Conservation (phyloP, 2,797 vertebrate genomes). For the Numenius phaeopus region DNA sequence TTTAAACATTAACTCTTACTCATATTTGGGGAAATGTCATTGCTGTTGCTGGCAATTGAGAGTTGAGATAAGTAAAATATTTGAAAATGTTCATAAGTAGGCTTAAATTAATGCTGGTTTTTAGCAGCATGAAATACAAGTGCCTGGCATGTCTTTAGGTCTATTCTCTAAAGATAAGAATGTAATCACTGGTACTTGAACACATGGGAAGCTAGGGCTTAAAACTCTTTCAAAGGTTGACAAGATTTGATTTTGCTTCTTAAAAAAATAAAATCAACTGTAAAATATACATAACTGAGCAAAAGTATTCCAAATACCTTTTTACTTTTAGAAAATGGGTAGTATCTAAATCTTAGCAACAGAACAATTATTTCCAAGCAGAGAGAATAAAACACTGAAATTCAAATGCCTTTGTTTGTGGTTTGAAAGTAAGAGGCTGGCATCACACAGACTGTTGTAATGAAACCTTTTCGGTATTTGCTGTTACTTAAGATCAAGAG, state of each 20-base stretch:
- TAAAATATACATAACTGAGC: neutral
- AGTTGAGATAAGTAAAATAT: neutral
- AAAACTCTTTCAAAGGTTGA: neutral
- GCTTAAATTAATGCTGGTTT: neutral
- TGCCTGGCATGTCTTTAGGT: neutral
- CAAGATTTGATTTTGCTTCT: neutral
- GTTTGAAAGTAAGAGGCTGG: neutral
- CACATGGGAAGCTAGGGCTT: neutral
- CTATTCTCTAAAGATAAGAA: neutral
- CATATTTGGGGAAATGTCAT: neutral
- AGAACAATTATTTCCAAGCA: neutral
- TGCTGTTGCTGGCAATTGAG: neutral
- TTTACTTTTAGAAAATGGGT: neutral
- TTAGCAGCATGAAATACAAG: neutral
- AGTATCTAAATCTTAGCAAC: neutral
- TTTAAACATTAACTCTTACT: neutral
- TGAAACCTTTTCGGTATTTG: neutral
- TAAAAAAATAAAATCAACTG: neutral
- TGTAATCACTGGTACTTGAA: neutral
- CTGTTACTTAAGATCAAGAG: neutral
- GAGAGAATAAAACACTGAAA: neutral
- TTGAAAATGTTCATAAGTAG: conserved; percentile 1
- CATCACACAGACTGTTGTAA: neutral
- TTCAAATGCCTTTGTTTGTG: neutral
- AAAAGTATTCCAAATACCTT: neutral